Percentiles rank a stretch among this genome's conserved stretches.
Evolutionary conservation across 2,888 invertebrate genomes (phyloP).

Genomic region (Acleris cristana): DNA sequence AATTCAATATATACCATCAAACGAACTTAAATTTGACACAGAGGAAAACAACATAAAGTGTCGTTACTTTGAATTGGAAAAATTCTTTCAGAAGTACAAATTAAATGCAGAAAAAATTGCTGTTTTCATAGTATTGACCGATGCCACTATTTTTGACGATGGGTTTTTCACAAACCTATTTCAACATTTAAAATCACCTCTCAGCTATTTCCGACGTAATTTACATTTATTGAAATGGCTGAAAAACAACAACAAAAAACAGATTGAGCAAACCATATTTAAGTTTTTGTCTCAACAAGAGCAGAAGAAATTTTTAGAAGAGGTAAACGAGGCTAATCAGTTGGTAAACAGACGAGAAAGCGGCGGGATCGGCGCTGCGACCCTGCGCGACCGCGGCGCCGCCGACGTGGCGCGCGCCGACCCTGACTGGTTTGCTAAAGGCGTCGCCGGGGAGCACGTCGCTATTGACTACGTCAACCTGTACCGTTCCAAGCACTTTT

Average conservation of each 20-base stretch:
- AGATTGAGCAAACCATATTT: conserved; percentile 7
- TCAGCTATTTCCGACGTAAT: conserved; percentile 4
- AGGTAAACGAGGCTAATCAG: conserved; percentile 6
- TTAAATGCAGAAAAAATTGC: conserved; percentile 46
- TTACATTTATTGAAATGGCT: conserved; percentile 25
- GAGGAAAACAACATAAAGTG: conserved; percentile 39
- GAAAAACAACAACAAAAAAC: conserved; percentile 6
- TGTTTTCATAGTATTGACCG: conserved; percentile 49
- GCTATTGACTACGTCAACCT: conserved; percentile 43
- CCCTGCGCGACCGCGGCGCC: conserved; percentile 18
- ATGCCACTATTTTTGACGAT: conserved; percentile 44
- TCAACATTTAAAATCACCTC: conserved; percentile 13
- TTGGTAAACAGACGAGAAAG: conserved; percentile 33
- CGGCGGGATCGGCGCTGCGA: conserved; percentile 1
- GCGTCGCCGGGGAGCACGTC: conserved; percentile 43
- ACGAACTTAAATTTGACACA: conserved; percentile 38
- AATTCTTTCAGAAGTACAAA: conserved; percentile 44
- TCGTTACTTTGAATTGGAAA: conserved; percentile 42
- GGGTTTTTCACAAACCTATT: conserved; percentile 40
- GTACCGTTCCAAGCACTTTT: conserved; percentile 36
- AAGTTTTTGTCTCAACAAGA: conserved; percentile 5
- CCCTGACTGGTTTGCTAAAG: conserved; percentile 50
- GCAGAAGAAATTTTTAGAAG: conserved; percentile 24
- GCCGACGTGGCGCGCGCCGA: conserved; percentile 40
- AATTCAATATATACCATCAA: conserved; percentile 48